Conservation (phyloP, 2,888 invertebrate species). For the Hyposoter dolosus region DNA sequence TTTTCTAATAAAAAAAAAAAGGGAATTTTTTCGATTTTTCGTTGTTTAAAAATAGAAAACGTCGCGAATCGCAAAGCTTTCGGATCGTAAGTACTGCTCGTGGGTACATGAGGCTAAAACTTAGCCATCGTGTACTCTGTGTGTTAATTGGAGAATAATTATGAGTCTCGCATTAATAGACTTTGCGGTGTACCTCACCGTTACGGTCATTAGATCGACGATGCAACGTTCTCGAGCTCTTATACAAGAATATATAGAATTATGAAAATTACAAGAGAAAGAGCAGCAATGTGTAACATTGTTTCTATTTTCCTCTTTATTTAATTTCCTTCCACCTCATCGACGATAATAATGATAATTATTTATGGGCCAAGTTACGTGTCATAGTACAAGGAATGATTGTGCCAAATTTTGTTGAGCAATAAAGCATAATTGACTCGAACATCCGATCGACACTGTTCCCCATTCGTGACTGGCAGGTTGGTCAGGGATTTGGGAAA, state of each 20-base stretch:
- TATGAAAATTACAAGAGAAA: slow-evolving; percentile 29
- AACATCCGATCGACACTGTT: background rate
- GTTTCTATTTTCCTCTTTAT: slow-evolving; percentile 16
- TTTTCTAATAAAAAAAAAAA: background rate
- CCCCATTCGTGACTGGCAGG: background rate
- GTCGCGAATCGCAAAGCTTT: background rate
- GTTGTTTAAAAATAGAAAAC: background rate
- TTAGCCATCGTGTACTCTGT: slow-evolving; percentile 25
- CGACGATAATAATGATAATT: background rate
- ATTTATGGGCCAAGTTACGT: background rate
- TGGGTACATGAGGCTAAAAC: background rate
- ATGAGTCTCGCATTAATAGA: slow-evolving; percentile 73
- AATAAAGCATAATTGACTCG: background rate
- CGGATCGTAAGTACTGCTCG: background rate
- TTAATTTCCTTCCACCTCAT: slow-evolving; percentile 1
- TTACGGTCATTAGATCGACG: slow-evolving; percentile 60
- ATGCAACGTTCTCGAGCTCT: slow-evolving; percentile 56
- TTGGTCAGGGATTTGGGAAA: background rate
- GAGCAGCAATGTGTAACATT: slow-evolving; percentile 50
- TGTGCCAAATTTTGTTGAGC: background rate
- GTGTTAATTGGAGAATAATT: slow-evolving; percentile 78
- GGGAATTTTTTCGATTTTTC: background rate
- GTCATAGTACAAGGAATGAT: background rate
- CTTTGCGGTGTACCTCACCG: slow-evolving; percentile 58
- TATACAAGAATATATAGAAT: slow-evolving; percentile 54